phyloP scores from a whole-genome alignment of 1,140 invertebrate species.

The Zaprionus vittiger region DNA sequence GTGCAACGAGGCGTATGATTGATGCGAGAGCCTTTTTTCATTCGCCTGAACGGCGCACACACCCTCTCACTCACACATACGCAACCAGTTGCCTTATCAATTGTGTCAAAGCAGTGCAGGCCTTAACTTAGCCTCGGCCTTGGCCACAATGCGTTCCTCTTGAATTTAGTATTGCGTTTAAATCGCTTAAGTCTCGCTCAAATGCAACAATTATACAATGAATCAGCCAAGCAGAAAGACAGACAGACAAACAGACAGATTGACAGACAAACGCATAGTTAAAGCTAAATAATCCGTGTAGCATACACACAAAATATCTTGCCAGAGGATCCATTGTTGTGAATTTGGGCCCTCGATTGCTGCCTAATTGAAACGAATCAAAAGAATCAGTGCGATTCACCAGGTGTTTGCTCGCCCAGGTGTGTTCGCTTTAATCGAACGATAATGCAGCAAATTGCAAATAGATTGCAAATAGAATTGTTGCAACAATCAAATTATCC shows the following conservation, averaged over 20 bases:
- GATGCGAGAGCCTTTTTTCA: slow-evolving; percentile 41
- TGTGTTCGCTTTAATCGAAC: background rate
- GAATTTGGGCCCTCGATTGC: background rate
- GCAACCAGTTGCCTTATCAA: background rate
- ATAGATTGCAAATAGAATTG: background rate
- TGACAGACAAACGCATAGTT: background rate
- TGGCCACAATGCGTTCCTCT: background rate
- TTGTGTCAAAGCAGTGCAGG: background rate
- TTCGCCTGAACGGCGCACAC: background rate
- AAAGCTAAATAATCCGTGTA: background rate
- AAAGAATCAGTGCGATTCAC: background rate
- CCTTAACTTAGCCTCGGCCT: background rate
- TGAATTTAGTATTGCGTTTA: background rate
- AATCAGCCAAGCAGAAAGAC: background rate
- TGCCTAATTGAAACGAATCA: background rate
- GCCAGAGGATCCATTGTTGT: background rate
- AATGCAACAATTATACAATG: background rate
- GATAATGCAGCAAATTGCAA: background rate
- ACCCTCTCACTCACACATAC: background rate
- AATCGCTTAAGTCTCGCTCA: background rate
- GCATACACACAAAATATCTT: background rate
- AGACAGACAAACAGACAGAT: background rate
- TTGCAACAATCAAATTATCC: background rate
- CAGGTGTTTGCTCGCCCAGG: background rate
- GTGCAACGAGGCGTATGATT: slow-evolving; percentile 71